A percentile compares a stretch with the other conserved stretches of the same genome.
These are phyloP conservation scores for Tichodroma muraria DNA, from an alignment of 2,113 vertebrate species.

Conservation along the genomic window DNA sequence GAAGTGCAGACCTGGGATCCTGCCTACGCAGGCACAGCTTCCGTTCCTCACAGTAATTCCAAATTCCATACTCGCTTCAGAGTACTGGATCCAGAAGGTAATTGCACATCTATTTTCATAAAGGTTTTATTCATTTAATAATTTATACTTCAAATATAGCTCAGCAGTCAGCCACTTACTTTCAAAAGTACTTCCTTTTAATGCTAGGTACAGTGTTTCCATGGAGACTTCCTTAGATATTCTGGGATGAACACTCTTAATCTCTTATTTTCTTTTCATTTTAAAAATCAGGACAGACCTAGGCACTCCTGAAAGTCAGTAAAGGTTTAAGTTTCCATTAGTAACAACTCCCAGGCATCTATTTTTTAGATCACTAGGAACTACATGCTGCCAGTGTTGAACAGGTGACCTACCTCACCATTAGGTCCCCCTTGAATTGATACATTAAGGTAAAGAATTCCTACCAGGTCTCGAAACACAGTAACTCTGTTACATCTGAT, in stretches of 20 bases:
- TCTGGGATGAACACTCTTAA: not conserved
- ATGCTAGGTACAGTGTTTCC: not conserved
- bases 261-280: not conserved
- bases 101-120: not conserved
- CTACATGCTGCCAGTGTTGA: not conserved
- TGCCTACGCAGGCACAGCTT: not conserved
- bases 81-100: not conserved
- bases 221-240: not conserved
- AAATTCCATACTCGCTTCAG: not conserved
- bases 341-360: not conserved
- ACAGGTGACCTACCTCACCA: not conserved
- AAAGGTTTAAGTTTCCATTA: not conserved
- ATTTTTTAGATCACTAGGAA: not conserved
- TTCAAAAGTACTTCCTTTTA: not conserved
- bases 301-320: not conserved
- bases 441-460: not conserved
- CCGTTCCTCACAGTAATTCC: not conserved
- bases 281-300: not conserved
- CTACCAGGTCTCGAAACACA: rapidly evolving
- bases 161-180: not conserved
- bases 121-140: not conserved
- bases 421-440: not conserved
- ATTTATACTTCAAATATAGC: not conserved
- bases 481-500: not conserved
- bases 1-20: rapidly evolving